These are phyloP conservation scores for Fistularia commersonii DNA, from an alignment of 2,797 vertebrate genomes.

Conservation along the genomic window DNA sequence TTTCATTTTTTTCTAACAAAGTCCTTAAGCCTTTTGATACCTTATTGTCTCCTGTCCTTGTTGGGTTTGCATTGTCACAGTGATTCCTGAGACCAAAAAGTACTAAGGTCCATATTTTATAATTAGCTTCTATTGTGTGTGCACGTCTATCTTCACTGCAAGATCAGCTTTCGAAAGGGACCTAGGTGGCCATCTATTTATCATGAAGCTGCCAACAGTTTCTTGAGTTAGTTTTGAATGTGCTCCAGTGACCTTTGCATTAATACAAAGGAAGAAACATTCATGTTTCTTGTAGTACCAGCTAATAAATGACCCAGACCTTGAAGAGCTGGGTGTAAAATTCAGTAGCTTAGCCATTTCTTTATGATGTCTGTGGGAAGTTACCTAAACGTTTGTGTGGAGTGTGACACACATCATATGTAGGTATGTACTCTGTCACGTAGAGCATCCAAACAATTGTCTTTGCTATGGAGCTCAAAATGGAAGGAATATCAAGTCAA, in stretches of 20 bases:
- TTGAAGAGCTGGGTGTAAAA: no score
- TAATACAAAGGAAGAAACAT: conserved; percentile 18
- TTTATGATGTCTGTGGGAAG: no score
- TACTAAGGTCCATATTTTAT: conserved; percentile 38
- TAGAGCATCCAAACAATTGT: no score
- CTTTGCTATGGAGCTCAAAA: no score
- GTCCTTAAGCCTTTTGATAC: no score
- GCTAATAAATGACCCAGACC: background rate
- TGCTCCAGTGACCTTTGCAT: conserved; percentile 46
- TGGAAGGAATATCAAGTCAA: background rate
- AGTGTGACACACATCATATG: no score
- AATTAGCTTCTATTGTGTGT: conserved; percentile 44
- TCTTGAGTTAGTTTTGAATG: conserved; percentile 11
- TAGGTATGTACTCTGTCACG: no score
- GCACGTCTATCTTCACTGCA: conserved; percentile 23
- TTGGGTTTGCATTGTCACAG: conserved; percentile 5
- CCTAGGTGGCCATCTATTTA: conserved; percentile 45
- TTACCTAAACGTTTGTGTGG: no score
- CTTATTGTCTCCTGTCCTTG: no score
- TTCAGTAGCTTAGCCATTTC: no score
- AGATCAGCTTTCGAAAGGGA: conserved; percentile 52
- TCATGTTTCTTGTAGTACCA: conserved; percentile 16
- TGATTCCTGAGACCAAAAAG: conserved; percentile 3
- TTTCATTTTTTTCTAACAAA: no score
- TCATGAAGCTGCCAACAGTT: conserved; percentile 25